These are phyloP conservation scores for Metalampra italica DNA, from an alignment of 2,888 invertebrate genomes.

Conservation along the genomic window DNA sequence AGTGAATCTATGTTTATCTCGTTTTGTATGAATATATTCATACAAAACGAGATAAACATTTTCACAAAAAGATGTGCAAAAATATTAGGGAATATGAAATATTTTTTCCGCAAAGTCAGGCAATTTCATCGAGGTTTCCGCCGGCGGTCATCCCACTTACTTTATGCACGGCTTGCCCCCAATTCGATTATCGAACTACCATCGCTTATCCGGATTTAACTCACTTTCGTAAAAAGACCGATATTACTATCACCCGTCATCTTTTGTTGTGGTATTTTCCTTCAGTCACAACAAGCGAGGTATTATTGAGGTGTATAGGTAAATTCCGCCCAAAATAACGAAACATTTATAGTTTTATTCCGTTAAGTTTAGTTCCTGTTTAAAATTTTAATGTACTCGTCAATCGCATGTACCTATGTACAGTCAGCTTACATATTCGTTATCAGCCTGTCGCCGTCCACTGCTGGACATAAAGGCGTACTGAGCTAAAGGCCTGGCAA, in stretches of 20 bases:
- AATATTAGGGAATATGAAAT: not conserved
- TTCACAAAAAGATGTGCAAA: conserved; percentile 1
- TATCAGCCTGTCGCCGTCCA: no score
- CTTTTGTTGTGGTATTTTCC: not conserved
- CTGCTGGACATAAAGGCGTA: no score
- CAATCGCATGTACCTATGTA: no score
- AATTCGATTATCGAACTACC: conserved; percentile 33
- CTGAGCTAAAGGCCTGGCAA: no score
- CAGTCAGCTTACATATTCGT: no score
- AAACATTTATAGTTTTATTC: no score
- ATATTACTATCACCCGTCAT: not conserved
- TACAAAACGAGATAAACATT: not conserved
- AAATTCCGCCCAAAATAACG: no score
- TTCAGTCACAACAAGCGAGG: not conserved
- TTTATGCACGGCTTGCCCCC: conserved; percentile 34
- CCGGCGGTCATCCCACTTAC: conserved; percentile 25
- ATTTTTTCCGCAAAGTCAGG: conserved; percentile 22
- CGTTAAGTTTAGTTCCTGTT: no score
- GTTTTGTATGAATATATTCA: not conserved
- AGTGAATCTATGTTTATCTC: not conserved
- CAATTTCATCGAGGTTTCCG: conserved; percentile 23
- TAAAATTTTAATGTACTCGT: no score
- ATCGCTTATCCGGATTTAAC: conserved; percentile 20
- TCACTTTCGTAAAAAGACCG: conserved; percentile 10
- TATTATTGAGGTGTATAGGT: no score